A percentile compares a stretch with the other conserved stretches of the same genome.
phyloP scores from a whole-genome alignment of 2,797 vertebrate genomes.

The Myiotriccus ornatus region DNA sequence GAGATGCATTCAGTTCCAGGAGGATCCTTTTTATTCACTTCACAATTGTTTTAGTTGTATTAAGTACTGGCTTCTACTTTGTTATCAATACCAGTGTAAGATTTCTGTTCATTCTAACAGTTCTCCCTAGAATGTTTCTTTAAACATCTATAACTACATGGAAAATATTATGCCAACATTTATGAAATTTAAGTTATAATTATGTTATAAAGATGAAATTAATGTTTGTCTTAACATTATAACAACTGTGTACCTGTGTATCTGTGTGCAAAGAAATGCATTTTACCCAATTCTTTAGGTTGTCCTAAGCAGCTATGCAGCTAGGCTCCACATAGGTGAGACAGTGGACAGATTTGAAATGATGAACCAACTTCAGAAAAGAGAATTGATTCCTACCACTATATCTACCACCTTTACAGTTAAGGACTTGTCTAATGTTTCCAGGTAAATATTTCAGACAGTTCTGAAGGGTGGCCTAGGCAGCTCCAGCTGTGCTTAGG shows the following conservation, averaged over 20 bases:
- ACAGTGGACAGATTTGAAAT: neutral
- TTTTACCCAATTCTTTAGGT: neutral
- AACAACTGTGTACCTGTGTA: neutral
- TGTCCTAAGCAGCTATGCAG: neutral
- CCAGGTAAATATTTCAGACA: neutral
- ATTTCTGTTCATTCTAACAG: neutral
- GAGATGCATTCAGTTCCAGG: neutral
- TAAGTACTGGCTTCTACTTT: neutral
- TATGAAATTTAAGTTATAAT: neutral
- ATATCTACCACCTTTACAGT: neutral
- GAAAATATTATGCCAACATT: neutral
- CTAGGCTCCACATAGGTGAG: neutral
- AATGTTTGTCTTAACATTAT: neutral
- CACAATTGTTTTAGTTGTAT: neutral
- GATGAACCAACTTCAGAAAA: neutral
- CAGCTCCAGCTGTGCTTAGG: neutral
- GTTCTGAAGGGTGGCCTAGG: neutral
- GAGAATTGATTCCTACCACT: neutral
- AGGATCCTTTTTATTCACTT: neutral
- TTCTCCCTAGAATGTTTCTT: neutral
- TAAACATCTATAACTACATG: neutral
- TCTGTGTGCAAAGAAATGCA: neutral
- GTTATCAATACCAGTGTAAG: neutral
- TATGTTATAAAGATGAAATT: neutral
- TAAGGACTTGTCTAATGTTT: neutral